phyloP scores from a whole-genome alignment of 2,113 vertebrate genomes.

The Ploceus nigricollis region DNA sequence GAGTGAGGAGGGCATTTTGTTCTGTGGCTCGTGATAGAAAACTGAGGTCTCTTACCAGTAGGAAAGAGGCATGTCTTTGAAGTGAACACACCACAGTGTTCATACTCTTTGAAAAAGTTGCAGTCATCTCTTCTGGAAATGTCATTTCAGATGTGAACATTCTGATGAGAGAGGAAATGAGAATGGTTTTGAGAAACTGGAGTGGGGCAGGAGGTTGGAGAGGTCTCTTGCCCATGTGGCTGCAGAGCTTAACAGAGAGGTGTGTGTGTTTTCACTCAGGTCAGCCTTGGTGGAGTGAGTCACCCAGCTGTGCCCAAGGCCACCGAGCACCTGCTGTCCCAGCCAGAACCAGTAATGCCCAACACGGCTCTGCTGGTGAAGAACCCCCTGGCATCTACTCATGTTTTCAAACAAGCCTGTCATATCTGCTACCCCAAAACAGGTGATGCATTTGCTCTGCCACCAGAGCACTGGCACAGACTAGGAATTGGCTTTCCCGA shows the following conservation, averaged over 20 bases:
- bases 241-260: not conserved
- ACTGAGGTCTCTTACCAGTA: not conserved
- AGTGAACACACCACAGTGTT: not conserved
- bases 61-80: not conserved
- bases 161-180: not conserved
- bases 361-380: constrained; percentile 89
- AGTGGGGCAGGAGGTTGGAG: not conserved
- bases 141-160: not conserved
- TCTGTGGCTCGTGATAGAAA: not conserved
- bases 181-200: not conserved
- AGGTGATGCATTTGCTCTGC: constrained; percentile 72
- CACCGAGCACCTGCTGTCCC: constrained; percentile 5
- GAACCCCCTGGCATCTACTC: constrained; percentile 85
- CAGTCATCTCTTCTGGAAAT: not conserved
- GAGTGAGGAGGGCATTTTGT: not conserved
- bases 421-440: constrained; percentile 88
- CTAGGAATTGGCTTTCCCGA: not conserved
- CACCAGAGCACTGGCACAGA: not conserved
- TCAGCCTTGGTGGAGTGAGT: constrained; percentile 33
- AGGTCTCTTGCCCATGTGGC: not conserved
- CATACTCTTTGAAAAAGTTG: not conserved
- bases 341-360: constrained; percentile 64
- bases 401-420: constrained; percentile 91
- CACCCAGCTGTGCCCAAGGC: constrained; percentile 37
- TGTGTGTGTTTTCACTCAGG: not conserved